Conservation (phyloP, 1,140 invertebrate genomes). For the Potamilus streckersoni region DNA sequence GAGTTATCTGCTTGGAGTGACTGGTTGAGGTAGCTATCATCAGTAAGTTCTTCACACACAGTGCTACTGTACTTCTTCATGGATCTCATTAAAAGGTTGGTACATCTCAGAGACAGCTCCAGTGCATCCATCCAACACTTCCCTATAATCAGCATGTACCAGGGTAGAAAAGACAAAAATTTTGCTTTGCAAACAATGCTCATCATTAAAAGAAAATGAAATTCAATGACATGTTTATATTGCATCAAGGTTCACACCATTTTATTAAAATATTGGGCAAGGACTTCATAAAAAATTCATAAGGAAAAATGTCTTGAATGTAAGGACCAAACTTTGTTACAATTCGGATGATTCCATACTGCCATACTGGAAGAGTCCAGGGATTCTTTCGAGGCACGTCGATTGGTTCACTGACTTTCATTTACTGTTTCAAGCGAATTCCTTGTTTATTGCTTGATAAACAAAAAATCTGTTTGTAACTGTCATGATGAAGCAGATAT, state of each 20-base stretch:
- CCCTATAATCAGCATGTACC: slow-evolving; percentile 72
- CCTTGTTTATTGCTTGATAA: no score
- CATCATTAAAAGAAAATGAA: not conserved
- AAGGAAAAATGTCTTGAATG: no score
- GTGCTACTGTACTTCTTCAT: slow-evolving; percentile 65
- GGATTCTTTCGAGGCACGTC: no score
- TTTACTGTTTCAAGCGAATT: no score
- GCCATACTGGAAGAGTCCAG: no score
- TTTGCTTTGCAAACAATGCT: not conserved
- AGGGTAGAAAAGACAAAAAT: not conserved
- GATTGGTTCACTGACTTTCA: no score
- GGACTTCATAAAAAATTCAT: no score
- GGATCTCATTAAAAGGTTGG: slow-evolving; percentile 78
- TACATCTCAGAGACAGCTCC: slow-evolving; percentile 88
- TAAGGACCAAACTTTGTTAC: no score
- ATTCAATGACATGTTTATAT: not conserved
- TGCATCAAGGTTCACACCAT: not conserved
- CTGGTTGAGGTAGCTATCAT: slow-evolving; percentile 27
- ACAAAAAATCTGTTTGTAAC: no score
- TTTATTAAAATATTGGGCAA: no score
- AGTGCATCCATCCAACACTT: slow-evolving; percentile 97
- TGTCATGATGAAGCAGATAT: no score
- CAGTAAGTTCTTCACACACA: slow-evolving; percentile 33
- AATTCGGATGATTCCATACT: no score
- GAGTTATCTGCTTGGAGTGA: slow-evolving; percentile 36